A percentile compares a stretch with the other conserved stretches of the same genome.
phyloP scores from a whole-genome alignment of 2,888 invertebrate species.

The Cephus sareptanus region DNA sequence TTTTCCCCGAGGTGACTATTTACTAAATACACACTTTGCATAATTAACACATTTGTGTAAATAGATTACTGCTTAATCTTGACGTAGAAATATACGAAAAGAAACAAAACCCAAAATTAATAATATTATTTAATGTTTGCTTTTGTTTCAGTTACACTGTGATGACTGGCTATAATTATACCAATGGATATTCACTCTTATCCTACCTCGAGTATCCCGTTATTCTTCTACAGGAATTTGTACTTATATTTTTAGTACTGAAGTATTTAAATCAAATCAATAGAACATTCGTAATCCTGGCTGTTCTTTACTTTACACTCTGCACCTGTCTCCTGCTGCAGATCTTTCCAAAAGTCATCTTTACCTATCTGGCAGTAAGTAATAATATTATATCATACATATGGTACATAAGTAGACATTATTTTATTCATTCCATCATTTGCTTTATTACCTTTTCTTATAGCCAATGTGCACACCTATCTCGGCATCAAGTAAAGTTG shows the following conservation, averaged over 20 bases:
- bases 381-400: neutral
- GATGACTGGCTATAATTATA: conserved; percentile 83
- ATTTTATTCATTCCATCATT: neutral
- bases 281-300: conserved; percentile 46
- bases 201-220: conserved; percentile 89
- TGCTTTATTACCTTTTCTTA: conserved; percentile 46
- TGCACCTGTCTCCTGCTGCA: conserved; percentile 64
- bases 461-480: conserved; percentile 83
- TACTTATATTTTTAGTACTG: conserved; percentile 78
- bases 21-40: neutral
- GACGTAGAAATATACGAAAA: neutral
- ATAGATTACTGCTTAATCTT: neutral
- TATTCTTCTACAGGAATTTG: conserved; percentile 79
- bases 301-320: conserved; percentile 59
- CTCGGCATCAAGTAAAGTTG: conserved; percentile 84
- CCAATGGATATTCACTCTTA: conserved; percentile 77
- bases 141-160: conserved; percentile 78
- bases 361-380: conserved; percentile 77
- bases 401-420: neutral
- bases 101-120: neutral
- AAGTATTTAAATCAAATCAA: conserved; percentile 74
- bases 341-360: conserved; percentile 65
- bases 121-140: neutral
- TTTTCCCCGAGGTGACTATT: neutral
- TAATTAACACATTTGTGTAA: neutral